Evolutionary conservation across 2,888 invertebrate species (phyloP).

Genomic region (Pheosia gnoma): DNA sequence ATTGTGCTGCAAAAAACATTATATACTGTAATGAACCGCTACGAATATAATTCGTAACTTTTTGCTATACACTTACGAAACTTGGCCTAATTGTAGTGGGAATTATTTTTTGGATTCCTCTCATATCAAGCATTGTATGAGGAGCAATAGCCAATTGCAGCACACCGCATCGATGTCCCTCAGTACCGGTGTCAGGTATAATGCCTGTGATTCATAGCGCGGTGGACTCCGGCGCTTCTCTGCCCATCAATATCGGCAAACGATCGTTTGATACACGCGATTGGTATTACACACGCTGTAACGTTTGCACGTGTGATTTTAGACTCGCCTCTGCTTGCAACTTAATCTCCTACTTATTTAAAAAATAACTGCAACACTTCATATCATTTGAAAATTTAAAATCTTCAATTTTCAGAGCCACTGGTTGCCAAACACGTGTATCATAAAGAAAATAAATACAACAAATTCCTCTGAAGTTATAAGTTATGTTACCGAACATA

Average conservation of each 20-base stretch:
- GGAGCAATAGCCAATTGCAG: constrained; percentile 4
- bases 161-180: constrained; percentile 12
- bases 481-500: constrained; percentile 8
- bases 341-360: too few relatives aligned
- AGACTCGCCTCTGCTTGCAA: too few relatives aligned
- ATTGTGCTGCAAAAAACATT: too few relatives aligned
- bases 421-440: background rate
- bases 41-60: too few relatives aligned
- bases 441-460: background rate
- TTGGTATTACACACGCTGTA: constrained; percentile 31
- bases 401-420: too few relatives aligned
- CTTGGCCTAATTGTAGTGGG: too few relatives aligned
- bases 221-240: constrained; percentile 51
- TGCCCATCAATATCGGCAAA: constrained; percentile 71
- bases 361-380: too few relatives aligned
- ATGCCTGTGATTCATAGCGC: constrained; percentile 65
- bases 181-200: constrained; percentile 49
- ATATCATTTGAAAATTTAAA: too few relatives aligned
- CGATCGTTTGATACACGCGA: constrained; percentile 57
- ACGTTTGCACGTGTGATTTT: too few relatives aligned
- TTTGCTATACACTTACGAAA: too few relatives aligned
- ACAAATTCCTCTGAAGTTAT: background rate
- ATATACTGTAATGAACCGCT: too few relatives aligned
- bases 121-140: background rate
- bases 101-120: too few relatives aligned